Evolutionary conservation across 1,140 invertebrate genomes (phyloP), one percentile per base, ranked within the genome.

Genomic region (Megalopta genalis): DNA sequence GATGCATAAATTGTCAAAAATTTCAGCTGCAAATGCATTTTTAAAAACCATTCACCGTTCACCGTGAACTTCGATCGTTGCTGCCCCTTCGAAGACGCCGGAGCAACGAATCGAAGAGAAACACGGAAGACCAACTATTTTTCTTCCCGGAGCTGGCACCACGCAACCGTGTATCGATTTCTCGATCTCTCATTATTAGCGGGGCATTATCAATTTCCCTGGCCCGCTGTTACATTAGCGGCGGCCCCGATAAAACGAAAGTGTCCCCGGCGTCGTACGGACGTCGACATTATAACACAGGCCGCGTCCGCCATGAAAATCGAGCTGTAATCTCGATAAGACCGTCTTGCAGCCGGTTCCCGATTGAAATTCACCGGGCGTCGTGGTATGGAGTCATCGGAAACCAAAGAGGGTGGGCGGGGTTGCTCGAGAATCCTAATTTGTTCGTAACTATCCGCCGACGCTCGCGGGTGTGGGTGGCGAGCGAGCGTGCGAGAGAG

Each of bases 381-480:
- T 39, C 57, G 16, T 32, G 59, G 23, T 46, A 37, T 46, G 70
- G 69, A 79, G 49, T 73, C 62, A 66, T 73, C 69, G 77, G 62
- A 37, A 79, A 79, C 32, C 60, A 18, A 73, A 73, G 62, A 59
- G 52, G 21, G 10, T 14, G 27, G n/a, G 39, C 1, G 12, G 18
- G 42, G 32, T 77, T 77, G 25, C 27, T 10, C 52, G 77, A 76
- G 78, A 77, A 80, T 77, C 78, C 73, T 80, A 80, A 80, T 80
- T 80, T 76, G 72, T 69, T 80, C 73, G 23, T 79, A 79, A 79
- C 69, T 73, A 79, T 77, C 77, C 69, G 23, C 18, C 23, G 49
- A 52, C 49, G 18, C 23, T n/a, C 52, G 60, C 12, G 37, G 23
- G 21, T 46, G 60, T 10, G 18, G 32, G 32, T 9, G 37, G n/a